Evolutionary conservation across 2,797 vertebrate genomes (phyloP).

Genomic region (Ctenopoma kingsleyae): DNA sequence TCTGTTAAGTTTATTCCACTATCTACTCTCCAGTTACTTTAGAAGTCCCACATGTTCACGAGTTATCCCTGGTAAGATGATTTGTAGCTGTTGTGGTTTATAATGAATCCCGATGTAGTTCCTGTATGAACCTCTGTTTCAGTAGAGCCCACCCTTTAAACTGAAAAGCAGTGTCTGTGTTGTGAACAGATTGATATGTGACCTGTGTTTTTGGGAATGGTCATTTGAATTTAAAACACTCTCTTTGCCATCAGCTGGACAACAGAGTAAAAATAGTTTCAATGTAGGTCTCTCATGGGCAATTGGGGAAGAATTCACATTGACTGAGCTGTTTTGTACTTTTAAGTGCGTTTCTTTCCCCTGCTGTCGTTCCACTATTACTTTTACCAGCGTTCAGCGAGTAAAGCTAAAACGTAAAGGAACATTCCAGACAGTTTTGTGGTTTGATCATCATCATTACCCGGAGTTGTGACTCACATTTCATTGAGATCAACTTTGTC

Average conservation of each 20-base stretch:
- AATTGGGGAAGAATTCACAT: slow-evolving; percentile 20
- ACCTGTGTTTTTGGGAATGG: slow-evolving; percentile 28
- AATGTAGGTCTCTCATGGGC: not conserved
- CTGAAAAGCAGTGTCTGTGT: slow-evolving; percentile 36
- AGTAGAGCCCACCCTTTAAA: slow-evolving; percentile 48
- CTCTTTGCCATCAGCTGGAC: slow-evolving; percentile 10
- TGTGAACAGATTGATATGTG: slow-evolving; percentile 60
- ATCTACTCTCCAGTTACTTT: slow-evolving; percentile 53
- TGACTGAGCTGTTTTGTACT: slow-evolving; percentile 47
- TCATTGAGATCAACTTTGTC: slow-evolving; percentile 51
- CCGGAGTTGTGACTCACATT: slow-evolving; percentile 27
- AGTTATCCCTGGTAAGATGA: slow-evolving; percentile 53
- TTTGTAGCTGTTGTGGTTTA: slow-evolving; percentile 72
- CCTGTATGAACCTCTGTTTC: slow-evolving; percentile 48
- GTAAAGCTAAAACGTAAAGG: slow-evolving; percentile 21
- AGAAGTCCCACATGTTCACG: slow-evolving; percentile 49
- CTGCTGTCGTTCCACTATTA: slow-evolving; percentile 18
- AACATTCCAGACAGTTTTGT: slow-evolving; percentile 61
- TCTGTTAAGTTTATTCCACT: slow-evolving; percentile 56
- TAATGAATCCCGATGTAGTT: slow-evolving; percentile 58
- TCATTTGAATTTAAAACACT: slow-evolving; percentile 17
- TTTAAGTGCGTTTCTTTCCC: slow-evolving; percentile 21
- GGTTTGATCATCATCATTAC: slow-evolving; percentile 40
- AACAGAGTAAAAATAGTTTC: slow-evolving; percentile 8
- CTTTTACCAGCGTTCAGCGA: slow-evolving; percentile 13